Base-by-base conservation (phyloP, 2,888 invertebrate genomes). In the Torymus tubicola region DNA sequence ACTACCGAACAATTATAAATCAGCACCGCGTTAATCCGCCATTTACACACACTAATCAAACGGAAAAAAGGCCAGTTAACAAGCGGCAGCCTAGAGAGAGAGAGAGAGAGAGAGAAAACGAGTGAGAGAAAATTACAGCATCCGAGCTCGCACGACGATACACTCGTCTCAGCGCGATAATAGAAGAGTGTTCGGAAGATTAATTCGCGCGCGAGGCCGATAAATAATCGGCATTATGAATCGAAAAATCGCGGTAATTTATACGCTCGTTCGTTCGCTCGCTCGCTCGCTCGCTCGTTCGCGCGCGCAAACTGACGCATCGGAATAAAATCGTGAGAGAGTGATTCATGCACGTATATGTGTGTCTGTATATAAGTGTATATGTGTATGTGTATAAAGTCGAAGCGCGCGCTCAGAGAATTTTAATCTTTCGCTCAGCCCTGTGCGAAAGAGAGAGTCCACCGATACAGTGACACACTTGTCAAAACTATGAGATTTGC, bases 151-250 rank as follows among this genome's bases (percentile, higher is more conserved):
- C 42, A 8, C 42, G 42, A 42, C 42, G 58, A 65, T 68, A 67
- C 2, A 8, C 10, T 53, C 31, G 50, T 16, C n/a, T 13, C 10
- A 14, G 14, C 55, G 21, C 18, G 13, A 65, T 71, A 50, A 57
- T 63, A 70, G 76, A 61, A 71, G 63, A 80, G 77, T 73, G 73
- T 81, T 57, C 52, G 1, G 68, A 77, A 69, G 76, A 80, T 80
- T 76, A 67, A 76, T 80, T 50, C 60, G 24, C 31, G 1, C 57
- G 21, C 60, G 21, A 10, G 58, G 24, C 21, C 8, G 63, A 73
- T 73, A 73, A 73, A 79, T 73, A 79, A 79, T 79, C 57, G 78
- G 55, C 63, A 65, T 71, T 71, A 78, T 78, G 71, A 71, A 78
- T 78, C 64, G 69, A 70, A 69, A 68, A 68, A 60, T 31, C 13